Conservation (phyloP, 2,797 vertebrate species). For the Hephaestus fuliginosus region DNA sequence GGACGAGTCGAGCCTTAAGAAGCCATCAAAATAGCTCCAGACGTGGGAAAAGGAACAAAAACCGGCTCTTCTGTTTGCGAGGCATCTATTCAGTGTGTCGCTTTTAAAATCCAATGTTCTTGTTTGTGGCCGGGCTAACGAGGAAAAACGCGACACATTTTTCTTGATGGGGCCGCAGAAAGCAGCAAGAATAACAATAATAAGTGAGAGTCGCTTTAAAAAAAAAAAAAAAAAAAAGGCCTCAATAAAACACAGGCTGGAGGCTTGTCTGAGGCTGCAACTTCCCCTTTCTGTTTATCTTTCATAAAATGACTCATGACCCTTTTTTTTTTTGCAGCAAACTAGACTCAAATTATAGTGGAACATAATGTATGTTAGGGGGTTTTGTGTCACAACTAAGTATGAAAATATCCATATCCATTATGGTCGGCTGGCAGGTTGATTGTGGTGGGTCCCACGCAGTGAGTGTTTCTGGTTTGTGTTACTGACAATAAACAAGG, state of each 20-base stretch:
- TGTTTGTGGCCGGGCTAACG: constrained; percentile 10
- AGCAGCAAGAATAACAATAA: not conserved
- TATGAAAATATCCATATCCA: constrained; percentile 37
- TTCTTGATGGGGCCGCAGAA: not conserved
- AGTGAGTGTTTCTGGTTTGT: constrained; percentile 30
- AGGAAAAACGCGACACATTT: not conserved
- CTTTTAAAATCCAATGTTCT: not conserved
- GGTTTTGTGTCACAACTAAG: constrained; percentile 16
- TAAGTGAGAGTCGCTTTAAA: not conserved
- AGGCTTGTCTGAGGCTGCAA: constrained; percentile 22
- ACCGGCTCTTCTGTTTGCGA: not conserved
- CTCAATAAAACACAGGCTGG: constrained; percentile 14
- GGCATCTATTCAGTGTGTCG: not conserved
- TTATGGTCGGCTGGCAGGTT: constrained; percentile 28
- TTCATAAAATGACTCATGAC: constrained; percentile 57
- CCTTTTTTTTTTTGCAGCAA: constrained; percentile 16
- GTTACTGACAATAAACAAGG: constrained; percentile 32
- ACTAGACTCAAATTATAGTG: constrained; percentile 43
- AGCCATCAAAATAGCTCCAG: constrained; percentile 47
- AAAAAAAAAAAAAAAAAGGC: not conserved
- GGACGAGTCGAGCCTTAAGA: not conserved
- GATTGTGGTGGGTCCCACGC: constrained; percentile 22
- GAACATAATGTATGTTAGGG: constrained; percentile 25
- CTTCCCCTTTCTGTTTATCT: constrained; percentile 54
- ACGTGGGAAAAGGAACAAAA: constrained; percentile 12